Conservation (phyloP, 35 echinoderm and acorn worm genomes). For the Ophiothrix spiculata region DNA sequence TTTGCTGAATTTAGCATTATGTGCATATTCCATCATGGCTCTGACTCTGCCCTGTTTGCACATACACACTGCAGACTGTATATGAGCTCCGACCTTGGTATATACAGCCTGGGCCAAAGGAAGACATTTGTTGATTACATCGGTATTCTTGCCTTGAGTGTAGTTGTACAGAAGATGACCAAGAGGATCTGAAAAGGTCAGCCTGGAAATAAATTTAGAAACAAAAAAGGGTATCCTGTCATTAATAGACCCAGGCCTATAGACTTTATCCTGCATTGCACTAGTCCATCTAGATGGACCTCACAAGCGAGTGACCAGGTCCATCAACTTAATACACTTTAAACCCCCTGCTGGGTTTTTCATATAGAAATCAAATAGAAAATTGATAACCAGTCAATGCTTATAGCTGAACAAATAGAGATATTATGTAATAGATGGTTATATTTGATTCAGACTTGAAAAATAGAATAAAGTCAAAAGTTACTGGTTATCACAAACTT, state of each 20-base stretch:
- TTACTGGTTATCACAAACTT: too few species aligned
- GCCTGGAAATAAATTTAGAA: slow-evolving; percentile 47
- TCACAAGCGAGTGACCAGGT: not conserved
- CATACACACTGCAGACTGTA: slow-evolving; percentile 95
- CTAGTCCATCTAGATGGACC: too few species aligned
- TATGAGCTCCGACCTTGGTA: slow-evolving; percentile 75
- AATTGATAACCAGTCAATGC: too few species aligned
- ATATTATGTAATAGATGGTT: too few species aligned
- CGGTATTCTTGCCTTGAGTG: slow-evolving; percentile 61
- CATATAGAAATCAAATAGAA: too few species aligned
- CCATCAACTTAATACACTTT: not conserved
- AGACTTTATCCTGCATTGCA: too few species aligned
- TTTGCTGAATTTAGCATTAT: slow-evolving; percentile 65
- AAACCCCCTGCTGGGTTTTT: too few species aligned
- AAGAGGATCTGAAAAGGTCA: slow-evolving; percentile 79
- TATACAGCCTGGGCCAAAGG: slow-evolving; percentile 80
- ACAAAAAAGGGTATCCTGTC: not conserved
- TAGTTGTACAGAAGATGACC: slow-evolving; percentile 96
- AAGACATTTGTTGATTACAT: slow-evolving; percentile 54
- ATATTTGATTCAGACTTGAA: too few species aligned
- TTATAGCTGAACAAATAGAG: too few species aligned
- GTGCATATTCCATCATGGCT: slow-evolving; percentile 94
- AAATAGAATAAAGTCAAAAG: too few species aligned
- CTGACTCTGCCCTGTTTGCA: slow-evolving; percentile 76
- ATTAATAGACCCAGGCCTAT: too few species aligned